Percentiles rank a stretch among this genome's conserved stretches.
phyloP scores from a whole-genome alignment of 2,888 invertebrate genomes.

The Deilephila elpenor region DNA sequence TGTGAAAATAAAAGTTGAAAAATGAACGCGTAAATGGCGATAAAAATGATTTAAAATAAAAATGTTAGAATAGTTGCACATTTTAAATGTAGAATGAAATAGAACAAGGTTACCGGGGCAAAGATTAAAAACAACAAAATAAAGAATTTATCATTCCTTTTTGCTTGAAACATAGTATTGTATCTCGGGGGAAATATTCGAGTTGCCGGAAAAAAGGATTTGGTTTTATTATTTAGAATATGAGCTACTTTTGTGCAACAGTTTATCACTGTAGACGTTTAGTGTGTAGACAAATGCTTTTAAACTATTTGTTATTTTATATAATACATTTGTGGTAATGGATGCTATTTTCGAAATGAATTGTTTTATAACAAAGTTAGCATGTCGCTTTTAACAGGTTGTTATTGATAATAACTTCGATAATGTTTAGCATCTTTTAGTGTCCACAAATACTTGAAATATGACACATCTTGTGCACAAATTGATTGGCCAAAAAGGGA shows the following conservation, averaged over 20 bases:
- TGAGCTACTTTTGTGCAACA: slow-evolving; percentile 34
- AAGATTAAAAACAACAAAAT: slow-evolving; percentile 19
- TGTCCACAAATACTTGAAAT: too few relatives aligned
- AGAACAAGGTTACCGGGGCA: slow-evolving; percentile 4
- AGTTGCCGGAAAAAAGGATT: slow-evolving; percentile 14
- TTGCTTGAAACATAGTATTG: neutral
- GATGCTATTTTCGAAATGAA: too few relatives aligned
- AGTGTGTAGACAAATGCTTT: neutral
- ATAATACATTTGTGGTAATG: neutral
- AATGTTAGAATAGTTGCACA: too few relatives aligned
- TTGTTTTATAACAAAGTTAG: too few relatives aligned
- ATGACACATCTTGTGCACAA: too few relatives aligned
- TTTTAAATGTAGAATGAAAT: neutral
- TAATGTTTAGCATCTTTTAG: too few relatives aligned
- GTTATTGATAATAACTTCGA: too few relatives aligned
- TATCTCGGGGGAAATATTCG: slow-evolving; percentile 21
- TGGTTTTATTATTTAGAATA: slow-evolving; percentile 41
- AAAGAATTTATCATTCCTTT: slow-evolving; percentile 20
- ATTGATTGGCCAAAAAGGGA: too few relatives aligned
- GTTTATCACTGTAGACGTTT: neutral
- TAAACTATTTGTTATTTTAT: neutral
- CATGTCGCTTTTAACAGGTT: too few relatives aligned
- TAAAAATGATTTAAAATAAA: too few relatives aligned
- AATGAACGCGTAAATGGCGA: too few relatives aligned
- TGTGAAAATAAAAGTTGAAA: too few relatives aligned